Evolutionary conservation across 1,140 invertebrate genomes (phyloP).

Genomic region (Calliphora vicina): DNA sequence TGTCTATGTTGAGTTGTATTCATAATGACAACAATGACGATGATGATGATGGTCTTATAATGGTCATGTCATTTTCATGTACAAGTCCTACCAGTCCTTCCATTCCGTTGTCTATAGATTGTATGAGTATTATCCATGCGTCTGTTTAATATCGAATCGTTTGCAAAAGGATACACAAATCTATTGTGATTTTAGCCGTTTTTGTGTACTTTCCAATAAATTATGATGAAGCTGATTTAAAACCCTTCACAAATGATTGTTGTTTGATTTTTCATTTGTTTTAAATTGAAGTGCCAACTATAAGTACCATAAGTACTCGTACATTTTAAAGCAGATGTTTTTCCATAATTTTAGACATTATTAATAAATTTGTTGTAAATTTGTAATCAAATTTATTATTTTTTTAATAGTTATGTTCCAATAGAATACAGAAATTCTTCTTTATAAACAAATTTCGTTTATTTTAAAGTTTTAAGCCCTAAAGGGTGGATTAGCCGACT

Average conservation of each 20-base stretch:
- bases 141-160: neutral
- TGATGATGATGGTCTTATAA: conserved; percentile 26
- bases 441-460: too few species aligned
- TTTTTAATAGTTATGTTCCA: too few species aligned
- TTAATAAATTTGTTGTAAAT: too few species aligned
- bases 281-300: neutral
- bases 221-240: conserved; percentile 38
- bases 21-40: neutral
- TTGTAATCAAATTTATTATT: too few species aligned
- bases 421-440: too few species aligned
- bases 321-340: neutral
- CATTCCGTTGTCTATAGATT: neutral
- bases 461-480: too few species aligned
- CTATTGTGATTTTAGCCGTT: conserved; percentile 19
- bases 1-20: neutral
- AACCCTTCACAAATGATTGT: conserved; percentile 19
- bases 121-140: neutral
- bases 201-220: conserved; percentile 33
- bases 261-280: neutral
- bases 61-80: conserved; percentile 24
- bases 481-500: too few species aligned
- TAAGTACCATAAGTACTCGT: neutral
- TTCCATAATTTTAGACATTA: neutral
- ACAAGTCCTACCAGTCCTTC: conserved; percentile 1
- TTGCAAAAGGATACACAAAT: neutral